Percentiles rank a stretch among this genome's conserved stretches.
These are phyloP conservation scores for Cossypha caffra DNA, from an alignment of 2,797 vertebrate genomes.

Conservation along the genomic window DNA sequence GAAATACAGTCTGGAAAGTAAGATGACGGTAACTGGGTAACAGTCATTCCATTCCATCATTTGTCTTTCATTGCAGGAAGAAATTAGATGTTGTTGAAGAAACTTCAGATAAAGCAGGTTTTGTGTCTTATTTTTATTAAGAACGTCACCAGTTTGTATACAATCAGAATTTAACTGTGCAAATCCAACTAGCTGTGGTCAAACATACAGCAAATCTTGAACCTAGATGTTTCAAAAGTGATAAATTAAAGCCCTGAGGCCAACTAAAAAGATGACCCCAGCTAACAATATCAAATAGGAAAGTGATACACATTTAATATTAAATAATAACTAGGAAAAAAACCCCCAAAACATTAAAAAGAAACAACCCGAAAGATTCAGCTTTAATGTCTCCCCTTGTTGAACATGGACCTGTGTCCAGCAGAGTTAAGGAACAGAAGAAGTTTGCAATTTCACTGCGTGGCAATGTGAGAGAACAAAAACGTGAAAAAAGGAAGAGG, in stretches of 20 bases:
- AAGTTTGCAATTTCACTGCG: background rate
- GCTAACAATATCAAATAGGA: background rate
- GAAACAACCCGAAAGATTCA: constrained; percentile 1
- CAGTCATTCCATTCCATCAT: background rate
- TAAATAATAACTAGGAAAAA: background rate
- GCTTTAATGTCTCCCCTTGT: background rate
- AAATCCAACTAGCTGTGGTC: constrained; percentile 15
- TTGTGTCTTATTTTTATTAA: constrained; percentile 67
- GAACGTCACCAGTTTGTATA: constrained; percentile 50
- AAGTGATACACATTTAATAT: background rate
- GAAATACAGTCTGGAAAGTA: background rate
- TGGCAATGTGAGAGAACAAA: background rate
- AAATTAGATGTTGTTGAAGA: constrained; percentile 36
- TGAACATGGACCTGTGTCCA: background rate
- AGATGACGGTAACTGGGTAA: background rate
- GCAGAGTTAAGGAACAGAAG: background rate
- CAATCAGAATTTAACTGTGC: constrained; percentile 27
- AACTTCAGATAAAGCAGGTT: constrained; percentile 64
- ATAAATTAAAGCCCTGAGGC: constrained; percentile 14
- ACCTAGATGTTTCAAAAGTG: background rate
- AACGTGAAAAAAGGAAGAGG: background rate
- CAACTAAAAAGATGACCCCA: background rate
- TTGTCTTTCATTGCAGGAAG: background rate
- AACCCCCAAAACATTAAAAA: background rate
- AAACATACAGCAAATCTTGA: constrained; percentile 10